Percentiles rank a stretch among this genome's conserved stretches.
phyloP scores from a whole-genome alignment of 2,113 vertebrate species.

The Ptilonorhynchus violaceus region DNA sequence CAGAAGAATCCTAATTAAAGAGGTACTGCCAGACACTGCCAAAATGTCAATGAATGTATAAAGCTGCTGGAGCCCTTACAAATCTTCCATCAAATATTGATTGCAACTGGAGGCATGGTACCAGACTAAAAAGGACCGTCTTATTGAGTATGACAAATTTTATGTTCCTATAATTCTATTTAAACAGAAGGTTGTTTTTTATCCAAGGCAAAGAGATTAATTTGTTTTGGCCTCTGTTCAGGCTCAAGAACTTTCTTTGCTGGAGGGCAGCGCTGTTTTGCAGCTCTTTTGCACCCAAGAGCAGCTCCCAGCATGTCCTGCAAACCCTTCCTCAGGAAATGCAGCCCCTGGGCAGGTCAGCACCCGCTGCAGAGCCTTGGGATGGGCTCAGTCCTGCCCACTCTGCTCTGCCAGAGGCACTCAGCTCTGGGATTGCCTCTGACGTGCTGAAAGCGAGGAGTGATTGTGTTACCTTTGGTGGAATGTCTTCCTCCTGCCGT shows the following conservation, averaged over 20 bases:
- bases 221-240: neutral
- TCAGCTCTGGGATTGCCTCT: neutral
- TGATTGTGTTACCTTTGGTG: slow-evolving; percentile 87
- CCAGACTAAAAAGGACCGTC: neutral
- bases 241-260: slow-evolving; percentile 23
- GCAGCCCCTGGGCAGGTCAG: neutral
- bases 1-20: slow-evolving; percentile 61
- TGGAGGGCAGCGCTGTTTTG: neutral
- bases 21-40: slow-evolving; percentile 40
- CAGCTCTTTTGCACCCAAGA: neutral
- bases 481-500: slow-evolving; percentile 96
- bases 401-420: neutral
- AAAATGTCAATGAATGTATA: slow-evolving; percentile 39
- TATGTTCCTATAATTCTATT: slow-evolving; percentile 49
- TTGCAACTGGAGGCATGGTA: neutral
- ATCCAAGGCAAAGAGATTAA: neutral
- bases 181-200: slow-evolving; percentile 4
- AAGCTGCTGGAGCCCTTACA: slow-evolving; percentile 48
- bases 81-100: slow-evolving; percentile 63
- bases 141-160: slow-evolving; percentile 56
- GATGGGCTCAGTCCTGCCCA: neutral
- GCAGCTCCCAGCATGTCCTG: neutral
- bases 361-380: rapidly evolving
- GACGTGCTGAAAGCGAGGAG: slow-evolving; percentile 44
- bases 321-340: neutral